Percentiles rank a stretch among this genome's conserved stretches.
phyloP scores from a whole-genome alignment of 2,113 vertebrate genomes.

The Lepus europaeus region DNA sequence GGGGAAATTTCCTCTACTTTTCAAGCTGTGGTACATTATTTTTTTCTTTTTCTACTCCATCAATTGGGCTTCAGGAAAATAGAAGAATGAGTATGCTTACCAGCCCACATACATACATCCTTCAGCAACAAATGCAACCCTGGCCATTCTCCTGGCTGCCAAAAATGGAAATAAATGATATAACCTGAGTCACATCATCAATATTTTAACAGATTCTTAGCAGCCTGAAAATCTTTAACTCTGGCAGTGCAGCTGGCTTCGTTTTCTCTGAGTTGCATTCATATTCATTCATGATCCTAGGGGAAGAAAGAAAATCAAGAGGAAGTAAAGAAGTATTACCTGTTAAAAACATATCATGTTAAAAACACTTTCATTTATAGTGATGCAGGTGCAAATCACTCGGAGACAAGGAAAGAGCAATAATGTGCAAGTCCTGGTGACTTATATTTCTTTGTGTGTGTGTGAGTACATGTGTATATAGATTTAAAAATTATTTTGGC shows the following conservation, averaged over 20 bases:
- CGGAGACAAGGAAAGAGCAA: not conserved
- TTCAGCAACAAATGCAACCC: not conserved
- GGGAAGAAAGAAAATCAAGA: not conserved
- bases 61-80: not conserved
- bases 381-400: not conserved
- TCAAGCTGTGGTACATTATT: not conserved
- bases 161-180: not conserved
- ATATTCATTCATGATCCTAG: not conserved
- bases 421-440: not conserved
- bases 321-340: not conserved
- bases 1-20: not conserved
- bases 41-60: not conserved
- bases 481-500: not conserved
- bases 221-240: not conserved
- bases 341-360: not conserved
- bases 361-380: conserved; percentile 17
- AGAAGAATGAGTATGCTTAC: not conserved
- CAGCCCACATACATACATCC: not conserved
- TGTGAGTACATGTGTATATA: not conserved
- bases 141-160: not conserved
- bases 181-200: not conserved
- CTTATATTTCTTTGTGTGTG: not conserved
- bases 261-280: not conserved
- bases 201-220: conserved; percentile 9
- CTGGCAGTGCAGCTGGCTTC: not conserved